These are phyloP conservation scores for Drosophila hydei DNA, from an alignment of 1,140 invertebrate species.

Conservation along the genomic window DNA sequence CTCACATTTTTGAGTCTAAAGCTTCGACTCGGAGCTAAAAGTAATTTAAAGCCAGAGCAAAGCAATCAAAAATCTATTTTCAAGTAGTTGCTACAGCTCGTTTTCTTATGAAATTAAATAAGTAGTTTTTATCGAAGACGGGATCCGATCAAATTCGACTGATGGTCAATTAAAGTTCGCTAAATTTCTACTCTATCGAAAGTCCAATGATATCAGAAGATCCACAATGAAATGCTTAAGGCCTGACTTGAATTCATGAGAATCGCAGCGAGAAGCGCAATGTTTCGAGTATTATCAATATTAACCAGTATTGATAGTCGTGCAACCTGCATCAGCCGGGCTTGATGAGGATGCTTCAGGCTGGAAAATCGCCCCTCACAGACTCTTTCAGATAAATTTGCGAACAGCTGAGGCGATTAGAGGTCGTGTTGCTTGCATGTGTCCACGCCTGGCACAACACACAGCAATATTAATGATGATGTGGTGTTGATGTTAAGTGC, in stretches of 20 bases:
- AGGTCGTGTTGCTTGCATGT: slow-evolving; percentile 31
- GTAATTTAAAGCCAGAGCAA: too few relatives aligned
- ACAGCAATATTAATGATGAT: slow-evolving; percentile 75
- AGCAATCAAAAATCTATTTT: too few relatives aligned
- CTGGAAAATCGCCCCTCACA: slow-evolving; percentile 9
- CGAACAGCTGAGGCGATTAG: slow-evolving; percentile 9
- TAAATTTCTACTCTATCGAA: too few relatives aligned
- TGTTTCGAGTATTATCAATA: neutral
- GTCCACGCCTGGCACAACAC: slow-evolving; percentile 12
- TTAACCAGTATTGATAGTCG: neutral
- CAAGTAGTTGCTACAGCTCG: too few relatives aligned
- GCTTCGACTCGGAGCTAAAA: too few relatives aligned
- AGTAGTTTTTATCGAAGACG: too few relatives aligned
- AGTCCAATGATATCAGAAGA: too few relatives aligned
- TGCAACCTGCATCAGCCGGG: neutral
- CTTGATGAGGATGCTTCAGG: neutral
- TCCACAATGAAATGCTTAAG: too few relatives aligned
- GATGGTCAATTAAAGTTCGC: too few relatives aligned
- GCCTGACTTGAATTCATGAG: too few relatives aligned
- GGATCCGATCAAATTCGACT: too few relatives aligned
- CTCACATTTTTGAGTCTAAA: neutral
- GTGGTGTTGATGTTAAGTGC: slow-evolving; percentile 83
- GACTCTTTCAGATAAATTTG: slow-evolving; percentile 14
- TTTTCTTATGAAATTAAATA: too few relatives aligned
- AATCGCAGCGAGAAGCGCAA: neutral